A percentile compares a stretch with the other conserved stretches of the same genome.
These are phyloP conservation scores for Drosophila incognita DNA, from an alignment of 2,888 invertebrate genomes.

Conservation along the genomic window DNA sequence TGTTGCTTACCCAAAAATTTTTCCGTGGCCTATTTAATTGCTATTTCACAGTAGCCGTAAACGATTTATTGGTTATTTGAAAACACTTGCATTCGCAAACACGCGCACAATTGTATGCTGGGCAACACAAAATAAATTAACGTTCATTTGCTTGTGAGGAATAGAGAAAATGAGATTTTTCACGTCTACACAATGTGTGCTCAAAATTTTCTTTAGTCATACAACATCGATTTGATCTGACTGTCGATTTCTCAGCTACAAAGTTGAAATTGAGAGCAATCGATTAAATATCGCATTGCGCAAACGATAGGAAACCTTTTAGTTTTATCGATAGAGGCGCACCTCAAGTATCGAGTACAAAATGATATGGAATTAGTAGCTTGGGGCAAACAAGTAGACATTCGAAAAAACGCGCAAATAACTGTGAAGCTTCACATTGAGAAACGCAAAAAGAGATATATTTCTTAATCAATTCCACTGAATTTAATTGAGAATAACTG, in stretches of 20 bases:
- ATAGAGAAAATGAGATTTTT: conserved; percentile 16
- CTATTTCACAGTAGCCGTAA: conserved; percentile 5
- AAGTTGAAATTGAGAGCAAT: conserved; percentile 4
- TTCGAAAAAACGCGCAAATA: conserved; percentile 70
- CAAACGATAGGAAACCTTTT: background rate
- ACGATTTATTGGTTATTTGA: conserved; percentile 5
- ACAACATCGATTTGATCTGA: conserved; percentile 20
- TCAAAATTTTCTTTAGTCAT: conserved; percentile 30
- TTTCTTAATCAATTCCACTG: background rate
- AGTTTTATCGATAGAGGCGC: background rate
- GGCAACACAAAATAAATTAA: conserved; percentile 26
- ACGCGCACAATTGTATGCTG: conserved; percentile 23
- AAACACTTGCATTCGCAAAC: conserved; percentile 23
- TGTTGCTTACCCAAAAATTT: conserved; percentile 48
- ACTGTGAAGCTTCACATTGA: conserved; percentile 45
- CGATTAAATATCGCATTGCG: background rate
- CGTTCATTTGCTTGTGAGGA: conserved; percentile 5
- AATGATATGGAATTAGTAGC: conserved; percentile 2
- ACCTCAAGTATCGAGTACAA: conserved; percentile 37
- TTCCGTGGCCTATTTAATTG: conserved; percentile 41
- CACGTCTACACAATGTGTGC: conserved; percentile 36
- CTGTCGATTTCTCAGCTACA: conserved; percentile 3
- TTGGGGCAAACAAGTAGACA: conserved; percentile 25
- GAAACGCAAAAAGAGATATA: background rate
- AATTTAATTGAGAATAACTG: background rate